These are phyloP conservation scores for Channallabes apus DNA, from an alignment of 2,797 vertebrate genomes.

Conservation along the genomic window DNA sequence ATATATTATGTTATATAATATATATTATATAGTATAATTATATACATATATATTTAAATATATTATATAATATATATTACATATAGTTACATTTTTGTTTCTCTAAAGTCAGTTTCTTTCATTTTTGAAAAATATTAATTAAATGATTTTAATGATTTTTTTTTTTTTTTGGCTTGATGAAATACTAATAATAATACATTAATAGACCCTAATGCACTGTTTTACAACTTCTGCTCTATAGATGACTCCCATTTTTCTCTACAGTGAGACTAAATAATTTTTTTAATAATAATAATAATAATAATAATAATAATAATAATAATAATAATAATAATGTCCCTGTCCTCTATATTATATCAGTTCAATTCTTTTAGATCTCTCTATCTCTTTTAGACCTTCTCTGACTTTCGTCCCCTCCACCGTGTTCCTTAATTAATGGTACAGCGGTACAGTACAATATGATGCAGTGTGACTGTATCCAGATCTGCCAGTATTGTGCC, in stretches of 20 bases:
- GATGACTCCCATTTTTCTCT: conserved; percentile 22
- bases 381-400: too few species aligned
- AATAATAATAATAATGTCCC: not conserved
- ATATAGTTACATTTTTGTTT: not conserved
- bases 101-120: not conserved
- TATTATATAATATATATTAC: too few species aligned
- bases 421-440: conserved; percentile 7
- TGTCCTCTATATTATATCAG: not conserved
- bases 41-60: too few species aligned
- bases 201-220: not conserved
- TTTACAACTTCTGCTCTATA: conserved; percentile 21
- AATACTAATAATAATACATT: not conserved
- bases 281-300: too few species aligned
- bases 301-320: too few species aligned
- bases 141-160: not conserved
- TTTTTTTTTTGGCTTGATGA: not conserved
- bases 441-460: not conserved
- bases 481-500: not conserved
- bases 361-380: conserved; percentile 2
- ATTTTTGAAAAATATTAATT: not conserved
- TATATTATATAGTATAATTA: too few species aligned
- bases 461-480: not conserved
- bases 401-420: not conserved
- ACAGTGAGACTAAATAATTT: conserved; percentile 10
- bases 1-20: too few species aligned